Evolutionary conservation across 2,113 vertebrate species (phyloP), one percentile per base, ranked within the genome.

Genomic region (Ifrita kowaldi): DNA sequence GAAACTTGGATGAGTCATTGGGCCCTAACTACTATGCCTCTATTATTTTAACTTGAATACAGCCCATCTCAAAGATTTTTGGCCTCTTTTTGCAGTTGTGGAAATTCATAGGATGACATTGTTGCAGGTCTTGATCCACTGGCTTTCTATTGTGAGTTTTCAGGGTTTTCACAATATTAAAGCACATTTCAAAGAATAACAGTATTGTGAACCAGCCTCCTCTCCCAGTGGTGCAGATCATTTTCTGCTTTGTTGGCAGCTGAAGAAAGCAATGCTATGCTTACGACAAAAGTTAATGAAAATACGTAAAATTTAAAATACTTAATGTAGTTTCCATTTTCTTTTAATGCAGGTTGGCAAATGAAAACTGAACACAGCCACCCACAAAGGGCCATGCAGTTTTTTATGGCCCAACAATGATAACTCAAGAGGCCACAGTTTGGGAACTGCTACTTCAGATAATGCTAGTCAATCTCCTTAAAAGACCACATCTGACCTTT

Each of bases 1-100:
- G 88, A 96, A 96, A 91, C 62, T 60, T 68, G 82, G 50, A 85
- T 97, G 92, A 96, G 84, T 96, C 95, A 97, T 28, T 93, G 65
- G 60, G 47, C 41, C 89, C 44, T 82, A 71, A 93, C 79, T 82
- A 78, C 52, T 75, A 42, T 65, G 86, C 68, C 49, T 75, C 65
- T 92, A 79, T 96, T 97, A 95, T 95, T 95, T 94, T 91, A 90
- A 92, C 33, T 81, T 86, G 71, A 83, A 75, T 80, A 80, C 37
- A 77, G 39, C 55, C 41, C 64, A 87, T 70, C 47, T 89, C 47
- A 87, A 91, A 88, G 73, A 94, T 73, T 93, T 69, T 90, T 57
- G 47, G 65, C 76, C 68, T 95, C 76, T 83, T 89, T 88, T 62
- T 95, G 57, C 67, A 75, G 50, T 73, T 35, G 39, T 84, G 56